Percentiles rank a stretch among this genome's conserved stretches.
Conservation (phyloP, 2,797 vertebrate species). For the Ambastaia sidthimunki region DNA sequence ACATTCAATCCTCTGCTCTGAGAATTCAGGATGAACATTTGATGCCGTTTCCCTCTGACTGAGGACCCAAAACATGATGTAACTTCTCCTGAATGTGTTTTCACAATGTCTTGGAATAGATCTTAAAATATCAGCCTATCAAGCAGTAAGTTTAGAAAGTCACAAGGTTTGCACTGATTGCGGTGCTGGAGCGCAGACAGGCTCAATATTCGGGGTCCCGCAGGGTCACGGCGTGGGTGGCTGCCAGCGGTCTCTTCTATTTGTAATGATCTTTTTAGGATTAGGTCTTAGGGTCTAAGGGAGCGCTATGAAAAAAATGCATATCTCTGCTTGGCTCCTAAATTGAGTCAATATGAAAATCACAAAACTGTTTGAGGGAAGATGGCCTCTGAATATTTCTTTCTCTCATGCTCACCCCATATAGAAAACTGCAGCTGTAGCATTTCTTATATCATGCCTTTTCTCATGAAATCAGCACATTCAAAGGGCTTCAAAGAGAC, state of each 20-base stretch:
- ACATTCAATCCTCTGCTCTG: slow-evolving; percentile 13
- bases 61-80: slow-evolving; percentile 9
- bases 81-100: slow-evolving; percentile 37
- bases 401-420: slow-evolving; percentile 35
- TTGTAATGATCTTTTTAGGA: slow-evolving; percentile 37
- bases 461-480: slow-evolving; percentile 10
- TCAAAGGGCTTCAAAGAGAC: slow-evolving; percentile 1
- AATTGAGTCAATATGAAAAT: slow-evolving; percentile 50
- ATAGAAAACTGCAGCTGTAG: slow-evolving; percentile 7
- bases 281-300: slow-evolving; percentile 38
- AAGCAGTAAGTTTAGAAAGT: slow-evolving; percentile 9
- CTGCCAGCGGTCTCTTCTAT: slow-evolving; percentile 22
- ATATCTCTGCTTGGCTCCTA: slow-evolving; percentile 21
- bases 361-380: slow-evolving; percentile 28
- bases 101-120: slow-evolving; percentile 12
- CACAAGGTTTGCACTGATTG: slow-evolving; percentile 8
- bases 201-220: slow-evolving; percentile 39
- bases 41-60: slow-evolving; percentile 23
- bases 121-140: slow-evolving; percentile 37
- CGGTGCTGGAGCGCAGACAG: slow-evolving; percentile 18
- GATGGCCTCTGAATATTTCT: slow-evolving; percentile 55
- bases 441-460: slow-evolving; percentile 7
- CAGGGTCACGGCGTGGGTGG: slow-evolving; percentile 4
- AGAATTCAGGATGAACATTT: slow-evolving; percentile 28
- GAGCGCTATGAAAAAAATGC: background rate